Base-by-base conservation (phyloP, 2,888 invertebrate species). In the Corbicula japonica region DNA sequence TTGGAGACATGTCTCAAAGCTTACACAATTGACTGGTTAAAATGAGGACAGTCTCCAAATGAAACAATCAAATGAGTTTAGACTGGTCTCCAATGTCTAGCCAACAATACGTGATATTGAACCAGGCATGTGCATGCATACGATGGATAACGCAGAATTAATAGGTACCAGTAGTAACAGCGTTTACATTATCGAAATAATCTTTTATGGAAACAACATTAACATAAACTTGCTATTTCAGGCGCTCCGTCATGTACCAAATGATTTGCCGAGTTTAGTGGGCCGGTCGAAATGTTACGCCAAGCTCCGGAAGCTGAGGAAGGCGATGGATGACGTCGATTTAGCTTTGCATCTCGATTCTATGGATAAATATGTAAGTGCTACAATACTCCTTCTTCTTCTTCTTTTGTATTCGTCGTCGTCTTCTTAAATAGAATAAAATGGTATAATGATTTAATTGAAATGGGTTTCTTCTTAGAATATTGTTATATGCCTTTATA, bases 241-340 rank as follows among this genome's bases (percentile, higher is more conserved):
- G 87, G 84, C 85, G 1, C 61, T 87, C 6, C 69, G 76, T 0
- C 79, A 82, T 18, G 73, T 75, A 2, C 80, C 81, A 18, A 71
- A 79, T 26, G 87, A 87, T 32, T 52, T 82, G 8, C 76, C 70
- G 35, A 50, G 83, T 10, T 63, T 87, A 3, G 83, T 85, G 21
- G 71, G 74, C 34, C 73, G 87, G 10, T 87, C 87, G 10, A 83
- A 80, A 76, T 83, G 85, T 71, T 74, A 84, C 56, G 76, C 76
- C 46, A 81, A 83, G 56, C 68, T 84, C 28, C 68, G 80, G 46
- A 80, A 80, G 66, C 62, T 80, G 15, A 52, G 85, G 32, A 77
- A 76, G 52, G 87, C 87, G 10, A 78, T 79, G 26, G 87, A 85
- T 30, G 87, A 87, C 41, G 76, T 87, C 0, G 85, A 87, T 41